Evolutionary conservation across 2,113 vertebrate genomes (phyloP), one percentile per base, ranked within the genome.

Genomic region (Synchiropus splendidus): DNA sequence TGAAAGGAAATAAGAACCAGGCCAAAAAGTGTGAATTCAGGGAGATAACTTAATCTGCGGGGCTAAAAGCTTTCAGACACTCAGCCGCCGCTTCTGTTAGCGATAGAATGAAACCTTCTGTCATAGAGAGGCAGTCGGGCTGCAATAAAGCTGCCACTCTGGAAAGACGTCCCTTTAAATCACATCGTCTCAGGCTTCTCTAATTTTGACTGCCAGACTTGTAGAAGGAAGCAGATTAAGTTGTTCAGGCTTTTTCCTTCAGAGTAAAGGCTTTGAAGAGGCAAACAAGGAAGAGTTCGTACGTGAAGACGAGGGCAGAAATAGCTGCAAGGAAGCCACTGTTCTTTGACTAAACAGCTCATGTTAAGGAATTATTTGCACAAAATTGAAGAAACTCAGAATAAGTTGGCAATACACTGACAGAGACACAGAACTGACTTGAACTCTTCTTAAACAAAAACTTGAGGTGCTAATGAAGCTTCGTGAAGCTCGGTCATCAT

Each of bases 141-240:
- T 33, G 54, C 58, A 45, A 59, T 51, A 48, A 60, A 74, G 66
- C 64, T 59, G 67, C 31, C 57, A 48, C 50, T 67, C 32, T 51
- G 61, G 64, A 54, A 70, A 64, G 43, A 39, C 45, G 36, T 21
- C 21, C 56, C 37, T 39, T 56, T 69, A 74, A 70, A 79, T 75
- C 64, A 66, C 64, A 48, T 42, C 39, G 52, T 57, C 41, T 77
- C 51, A 33, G 42, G 36, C 57, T 47, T 47, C 45, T 58, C 44
- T 55, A 39, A 36, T 57, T 51, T 10, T 59, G 55, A 65, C 43
- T 63, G 18, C 21, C 59, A 57, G 45, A 51, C 50, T 58, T 36
- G 37, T 44, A 37, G 42, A 33, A 61, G 45, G 51, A 51, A 36
- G 47, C 42, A 33, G 61, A 72, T 64, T 61, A 56, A 43, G 37